Conservation (phyloP, 2,888 invertebrate species). For the Acleris holmiana region DNA sequence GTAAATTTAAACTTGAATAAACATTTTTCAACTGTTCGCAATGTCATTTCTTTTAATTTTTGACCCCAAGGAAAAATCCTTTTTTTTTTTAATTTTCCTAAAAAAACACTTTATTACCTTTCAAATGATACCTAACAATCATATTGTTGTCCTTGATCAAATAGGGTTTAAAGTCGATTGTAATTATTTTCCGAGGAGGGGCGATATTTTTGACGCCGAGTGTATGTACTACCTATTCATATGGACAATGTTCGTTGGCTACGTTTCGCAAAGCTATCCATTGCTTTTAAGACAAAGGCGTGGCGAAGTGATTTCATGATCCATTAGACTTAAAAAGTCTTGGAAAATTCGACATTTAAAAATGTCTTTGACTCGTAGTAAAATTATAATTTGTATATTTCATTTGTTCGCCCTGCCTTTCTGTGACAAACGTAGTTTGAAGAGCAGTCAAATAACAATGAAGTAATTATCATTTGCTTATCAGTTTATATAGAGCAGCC, state of each 20-base stretch:
- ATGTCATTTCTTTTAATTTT: too few relatives aligned
- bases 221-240: constrained; percentile 55
- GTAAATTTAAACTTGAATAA: too few relatives aligned
- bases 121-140: too few relatives aligned
- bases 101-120: too few relatives aligned
- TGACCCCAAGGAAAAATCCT: too few relatives aligned
- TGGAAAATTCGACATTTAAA: background rate
- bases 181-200: too few relatives aligned
- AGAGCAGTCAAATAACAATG: constrained; percentile 15
- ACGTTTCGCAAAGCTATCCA: constrained; percentile 48
- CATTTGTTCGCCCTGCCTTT: background rate
- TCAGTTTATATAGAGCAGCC: constrained; percentile 17
- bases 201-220: too few relatives aligned
- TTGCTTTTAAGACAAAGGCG: constrained; percentile 37
- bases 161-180: too few relatives aligned
- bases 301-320: background rate
- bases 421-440: constrained; percentile 8
- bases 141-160: too few relatives aligned
- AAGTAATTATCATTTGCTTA: constrained; percentile 34
- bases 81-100: too few relatives aligned
- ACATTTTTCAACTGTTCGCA: too few relatives aligned
- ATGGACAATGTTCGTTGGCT: constrained; percentile 72
- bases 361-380: background rate
- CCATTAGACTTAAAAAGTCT: background rate
- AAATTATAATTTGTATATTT: too few relatives aligned